A percentile compares a stretch with the other conserved stretches of the same genome.
Evolutionary conservation across 2,113 vertebrate species (phyloP).

Genomic region (Charadrius vociferus): DNA sequence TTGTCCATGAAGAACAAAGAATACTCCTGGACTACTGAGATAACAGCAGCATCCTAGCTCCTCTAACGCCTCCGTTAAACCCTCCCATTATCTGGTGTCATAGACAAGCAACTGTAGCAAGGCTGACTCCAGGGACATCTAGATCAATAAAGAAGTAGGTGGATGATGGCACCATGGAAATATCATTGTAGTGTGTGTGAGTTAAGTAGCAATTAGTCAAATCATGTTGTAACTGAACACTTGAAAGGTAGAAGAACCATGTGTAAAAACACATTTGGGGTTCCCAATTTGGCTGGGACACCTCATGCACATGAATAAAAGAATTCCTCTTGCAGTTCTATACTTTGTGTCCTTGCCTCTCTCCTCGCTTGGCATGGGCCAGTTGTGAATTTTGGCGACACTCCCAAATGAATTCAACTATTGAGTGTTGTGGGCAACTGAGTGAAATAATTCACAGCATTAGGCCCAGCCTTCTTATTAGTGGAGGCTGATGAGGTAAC

Average conservation of each 20-base stretch:
- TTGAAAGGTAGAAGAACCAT: neutral
- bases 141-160: neutral
- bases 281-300: neutral
- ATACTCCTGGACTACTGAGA: neutral
- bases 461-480: neutral
- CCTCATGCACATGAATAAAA: neutral
- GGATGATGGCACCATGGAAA: neutral
- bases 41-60: no score
- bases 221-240: neutral
- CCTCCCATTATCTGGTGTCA: neutral
- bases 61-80: neutral
- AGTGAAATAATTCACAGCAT: neutral
- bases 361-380: accelerated
- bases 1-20: neutral
- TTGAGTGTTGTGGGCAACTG: neutral
- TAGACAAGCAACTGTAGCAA: neutral
- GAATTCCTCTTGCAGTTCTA: neutral
- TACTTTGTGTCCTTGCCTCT: neutral
- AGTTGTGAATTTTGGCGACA: accelerated
- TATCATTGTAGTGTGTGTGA: neutral
- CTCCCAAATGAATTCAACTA: neutral
- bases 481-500: neutral
- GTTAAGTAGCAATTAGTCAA: neutral
- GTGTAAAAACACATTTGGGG: neutral
- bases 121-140: neutral